Base-by-base conservation (phyloP, 2,797 vertebrate genomes). In the Esox lucius region DNA sequence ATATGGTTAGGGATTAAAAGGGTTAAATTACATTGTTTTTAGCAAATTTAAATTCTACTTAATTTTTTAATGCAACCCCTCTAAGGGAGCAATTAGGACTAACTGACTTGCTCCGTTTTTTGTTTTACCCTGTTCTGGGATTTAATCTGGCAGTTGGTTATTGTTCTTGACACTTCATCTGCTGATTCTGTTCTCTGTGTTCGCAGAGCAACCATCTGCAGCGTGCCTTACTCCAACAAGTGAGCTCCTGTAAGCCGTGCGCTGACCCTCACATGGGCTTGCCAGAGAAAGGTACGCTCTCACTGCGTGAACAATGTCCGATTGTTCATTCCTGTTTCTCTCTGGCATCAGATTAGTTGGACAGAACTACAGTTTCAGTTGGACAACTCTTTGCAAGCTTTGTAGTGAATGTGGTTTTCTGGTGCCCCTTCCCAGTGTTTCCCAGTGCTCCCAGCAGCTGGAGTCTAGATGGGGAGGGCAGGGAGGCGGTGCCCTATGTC, bases 181-280 rank as follows among this genome's bases (percentile, higher is more conserved):
- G 48, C 5, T 3, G 24, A 2, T 24, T 49, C 15, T 70, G 9
- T 80, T 16, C 35, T 73, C 74, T 4, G 28, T 80, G 82, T 81
- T 81, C 69, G 28, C 85, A 99, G 98, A 97, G 96, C 87, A 96
- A 96, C 82, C 96, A 95, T 89, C 96, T 98, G 93, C 98, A 98
- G 91, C 95, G 97, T 90, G 97, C 98, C 87, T 95, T 99, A 89
- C 95, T 98, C 86, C 98, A 99, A 89, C 98, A 99, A 91, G 96
- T 98, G 84, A 97, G 98, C 88, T 95, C 97, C 5, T 98, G 98
- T 93, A 99, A 99, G 91, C 98, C 98, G 15, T 99, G 97, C 91
- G 95, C 95, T 65, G 98, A 99, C 81, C 95, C 96, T 82, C 98
- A 99, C 89, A 94, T 96, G 77, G 98, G 92, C 78, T 95, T 97